Evolutionary conservation across 92 coral and sea anemone species (phyloP).

Genomic region (Blastomussa wellsi): DNA sequence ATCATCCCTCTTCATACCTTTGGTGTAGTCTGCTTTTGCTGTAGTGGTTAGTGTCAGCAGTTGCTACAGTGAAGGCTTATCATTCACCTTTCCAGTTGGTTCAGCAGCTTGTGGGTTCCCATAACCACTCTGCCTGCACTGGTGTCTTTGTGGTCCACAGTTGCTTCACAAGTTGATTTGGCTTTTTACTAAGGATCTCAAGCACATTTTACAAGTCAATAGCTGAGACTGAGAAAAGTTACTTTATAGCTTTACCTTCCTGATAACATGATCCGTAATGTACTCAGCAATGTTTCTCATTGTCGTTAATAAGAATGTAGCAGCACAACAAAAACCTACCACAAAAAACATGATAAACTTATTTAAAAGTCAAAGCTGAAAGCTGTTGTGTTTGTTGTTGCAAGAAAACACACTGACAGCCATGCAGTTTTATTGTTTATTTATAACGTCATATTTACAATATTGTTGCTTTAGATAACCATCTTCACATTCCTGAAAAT

Average conservation of each 20-base stretch:
- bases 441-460: too few relatives aligned
- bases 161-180: background rate
- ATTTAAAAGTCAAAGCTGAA: too few relatives aligned
- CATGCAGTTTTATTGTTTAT: too few relatives aligned
- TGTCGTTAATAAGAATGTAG: too few relatives aligned
- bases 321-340: too few relatives aligned
- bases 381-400: too few relatives aligned
- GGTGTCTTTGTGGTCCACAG: background rate
- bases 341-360: too few relatives aligned
- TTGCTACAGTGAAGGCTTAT: background rate
- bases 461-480: too few relatives aligned
- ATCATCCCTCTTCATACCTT: background rate
- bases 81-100: background rate
- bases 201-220: conserved; percentile 1
- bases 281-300: background rate
- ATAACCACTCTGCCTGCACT: background rate
- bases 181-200: background rate
- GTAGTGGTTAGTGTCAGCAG: background rate
- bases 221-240: background rate
- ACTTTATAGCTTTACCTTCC: background rate
- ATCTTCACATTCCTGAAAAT: background rate
- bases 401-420: too few relatives aligned
- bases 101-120: background rate
- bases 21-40: background rate
- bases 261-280: background rate